Evolutionary conservation across 1,140 invertebrate genomes (phyloP).

Genomic region (Gonatopus flavifemur): DNA sequence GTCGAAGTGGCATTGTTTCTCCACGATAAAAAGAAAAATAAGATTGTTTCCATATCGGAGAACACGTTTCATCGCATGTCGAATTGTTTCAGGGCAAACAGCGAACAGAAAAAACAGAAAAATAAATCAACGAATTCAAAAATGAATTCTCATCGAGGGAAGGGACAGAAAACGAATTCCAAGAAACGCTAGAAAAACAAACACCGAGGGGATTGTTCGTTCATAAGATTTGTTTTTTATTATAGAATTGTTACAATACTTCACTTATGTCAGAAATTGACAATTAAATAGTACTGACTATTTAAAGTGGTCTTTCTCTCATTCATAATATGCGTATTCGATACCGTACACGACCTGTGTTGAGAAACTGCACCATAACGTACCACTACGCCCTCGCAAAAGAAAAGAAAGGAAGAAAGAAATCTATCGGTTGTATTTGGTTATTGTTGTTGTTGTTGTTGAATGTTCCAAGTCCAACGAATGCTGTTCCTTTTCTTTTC

Average conservation of each 20-base stretch:
- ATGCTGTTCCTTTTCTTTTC: too few species aligned
- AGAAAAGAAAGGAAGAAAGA: too few species aligned
- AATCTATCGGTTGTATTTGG: too few species aligned
- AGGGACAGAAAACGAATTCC: slow-evolving; percentile 7
- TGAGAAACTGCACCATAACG: slow-evolving; percentile 38
- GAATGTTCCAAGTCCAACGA: too few species aligned
- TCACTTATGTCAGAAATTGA: slow-evolving; percentile 38
- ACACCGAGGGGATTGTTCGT: too few species aligned
- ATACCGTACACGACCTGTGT: slow-evolving; percentile 29
- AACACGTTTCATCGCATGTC: too few species aligned
- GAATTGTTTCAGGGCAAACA: slow-evolving; percentile 43
- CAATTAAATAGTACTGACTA: slow-evolving; percentile 44
- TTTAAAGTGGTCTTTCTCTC: slow-evolving; percentile 29
- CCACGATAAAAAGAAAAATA: too few species aligned
- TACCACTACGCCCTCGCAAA: slow-evolving; percentile 1
- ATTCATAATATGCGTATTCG: slow-evolving; percentile 33
- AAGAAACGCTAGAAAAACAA: slow-evolving; percentile 21
- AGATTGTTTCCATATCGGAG: too few species aligned
- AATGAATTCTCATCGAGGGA: slow-evolving; percentile 1
- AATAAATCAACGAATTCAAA: slow-evolving; percentile 25
- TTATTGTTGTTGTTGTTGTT: too few species aligned
- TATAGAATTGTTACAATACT: slow-evolving; percentile 52
- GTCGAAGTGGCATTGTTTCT: too few species aligned
- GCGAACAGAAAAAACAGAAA: slow-evolving; percentile 38
- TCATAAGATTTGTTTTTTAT: slow-evolving; percentile 42